Conservation (phyloP, 2,888 invertebrate species). For the Timandra comae region DNA sequence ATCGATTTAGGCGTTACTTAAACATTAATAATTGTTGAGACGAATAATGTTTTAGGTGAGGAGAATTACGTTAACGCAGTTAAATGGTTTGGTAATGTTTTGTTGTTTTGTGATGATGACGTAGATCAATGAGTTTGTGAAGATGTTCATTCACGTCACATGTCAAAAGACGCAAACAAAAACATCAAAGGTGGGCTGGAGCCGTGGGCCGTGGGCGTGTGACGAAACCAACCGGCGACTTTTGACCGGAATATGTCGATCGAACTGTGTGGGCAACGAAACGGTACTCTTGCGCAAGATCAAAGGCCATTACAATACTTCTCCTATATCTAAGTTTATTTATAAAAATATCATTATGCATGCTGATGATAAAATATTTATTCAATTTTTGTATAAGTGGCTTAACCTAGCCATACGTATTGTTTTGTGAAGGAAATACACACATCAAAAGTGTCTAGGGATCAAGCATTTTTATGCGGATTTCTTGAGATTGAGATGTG, state of each 20-base stretch:
- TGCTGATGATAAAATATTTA: not conserved
- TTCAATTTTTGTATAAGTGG: not conserved
- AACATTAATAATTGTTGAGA: not conserved
- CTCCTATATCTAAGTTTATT: too few species aligned
- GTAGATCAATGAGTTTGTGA: too few species aligned
- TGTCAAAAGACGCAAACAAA: too few species aligned
- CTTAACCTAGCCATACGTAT: too few species aligned
- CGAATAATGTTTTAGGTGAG: too few species aligned
- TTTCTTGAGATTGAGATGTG: too few species aligned
- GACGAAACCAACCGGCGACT: constrained; percentile 25
- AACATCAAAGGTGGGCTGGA: not conserved
- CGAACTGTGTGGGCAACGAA: constrained; percentile 28
- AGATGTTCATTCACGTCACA: too few species aligned
- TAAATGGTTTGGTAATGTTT: not conserved
- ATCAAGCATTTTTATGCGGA: too few species aligned
- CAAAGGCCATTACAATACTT: constrained; percentile 20
- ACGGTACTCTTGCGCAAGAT: constrained; percentile 26
- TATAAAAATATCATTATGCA: not conserved
- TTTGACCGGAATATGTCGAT: constrained; percentile 35
- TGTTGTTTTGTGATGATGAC: too few species aligned
- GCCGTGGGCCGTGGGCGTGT: constrained; percentile 20
- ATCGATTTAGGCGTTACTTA: not conserved
- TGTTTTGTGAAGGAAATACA: too few species aligned
- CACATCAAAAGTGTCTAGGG: too few species aligned
- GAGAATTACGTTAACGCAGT: not conserved